phyloP scores from a whole-genome alignment of 35 echinoderm and acorn worm genomes.

The Strongylocentrotus purpuratus region DNA sequence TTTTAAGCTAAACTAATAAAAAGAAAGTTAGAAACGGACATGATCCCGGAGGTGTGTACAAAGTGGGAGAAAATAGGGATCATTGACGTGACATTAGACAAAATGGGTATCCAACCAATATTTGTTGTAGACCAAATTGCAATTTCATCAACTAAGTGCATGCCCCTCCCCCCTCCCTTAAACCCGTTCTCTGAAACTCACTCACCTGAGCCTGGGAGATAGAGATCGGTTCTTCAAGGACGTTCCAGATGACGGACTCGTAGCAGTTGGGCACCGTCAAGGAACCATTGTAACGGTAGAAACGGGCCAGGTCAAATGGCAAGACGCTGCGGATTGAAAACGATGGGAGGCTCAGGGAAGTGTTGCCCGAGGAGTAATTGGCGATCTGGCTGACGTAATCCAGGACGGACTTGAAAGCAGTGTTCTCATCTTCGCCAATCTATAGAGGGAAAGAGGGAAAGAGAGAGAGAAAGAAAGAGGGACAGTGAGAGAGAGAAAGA shows the following conservation, averaged over 20 bases:
- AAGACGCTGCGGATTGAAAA: constrained; percentile 14
- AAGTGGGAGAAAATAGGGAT: too few species aligned
- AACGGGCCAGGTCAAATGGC: constrained; percentile 37
- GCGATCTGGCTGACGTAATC: not conserved
- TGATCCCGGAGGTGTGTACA: too few species aligned
- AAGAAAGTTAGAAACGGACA: too few species aligned
- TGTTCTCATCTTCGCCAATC: not conserved
- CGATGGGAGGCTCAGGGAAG: not conserved
- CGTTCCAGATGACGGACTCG: constrained; percentile 83
- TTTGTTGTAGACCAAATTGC: too few species aligned
- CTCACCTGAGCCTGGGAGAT: constrained; percentile 67
- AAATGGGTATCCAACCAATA: too few species aligned
- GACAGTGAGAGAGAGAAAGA: not conserved
- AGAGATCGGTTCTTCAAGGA: constrained; percentile 63
- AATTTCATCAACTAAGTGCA: too few species aligned
- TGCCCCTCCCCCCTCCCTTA: not conserved
- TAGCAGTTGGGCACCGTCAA: constrained; percentile 77
- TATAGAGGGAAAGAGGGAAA: not conserved
- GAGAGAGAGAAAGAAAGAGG: not conserved
- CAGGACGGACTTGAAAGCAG: not conserved
- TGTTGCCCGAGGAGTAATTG: not conserved
- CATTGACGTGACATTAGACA: too few species aligned
- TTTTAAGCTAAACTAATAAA: too few species aligned
- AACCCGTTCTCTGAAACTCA: not conserved
- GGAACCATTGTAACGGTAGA: constrained; percentile 84